Conservation (phyloP, 2,113 vertebrate genomes). For the Butorides virescens region DNA sequence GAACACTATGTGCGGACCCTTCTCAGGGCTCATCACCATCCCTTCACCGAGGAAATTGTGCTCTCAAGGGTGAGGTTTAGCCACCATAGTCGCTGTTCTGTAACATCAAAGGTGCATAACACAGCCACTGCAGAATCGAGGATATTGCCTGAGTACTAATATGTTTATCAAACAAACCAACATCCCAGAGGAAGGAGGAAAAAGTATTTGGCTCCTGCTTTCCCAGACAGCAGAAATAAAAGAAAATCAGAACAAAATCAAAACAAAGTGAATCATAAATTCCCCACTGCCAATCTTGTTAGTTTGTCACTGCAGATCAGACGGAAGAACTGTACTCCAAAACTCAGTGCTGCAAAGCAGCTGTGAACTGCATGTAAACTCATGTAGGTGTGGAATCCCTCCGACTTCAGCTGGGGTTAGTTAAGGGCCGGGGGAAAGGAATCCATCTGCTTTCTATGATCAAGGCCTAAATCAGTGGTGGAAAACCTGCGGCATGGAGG, state of each 20-base stretch:
- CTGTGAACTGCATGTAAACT: background rate
- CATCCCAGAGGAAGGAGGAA: background rate
- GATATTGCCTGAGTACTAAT: background rate
- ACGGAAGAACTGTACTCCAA: background rate
- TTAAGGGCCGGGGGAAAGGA: background rate
- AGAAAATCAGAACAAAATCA: background rate
- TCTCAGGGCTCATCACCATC: background rate
- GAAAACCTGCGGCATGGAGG: background rate
- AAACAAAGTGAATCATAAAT: constrained; percentile 12
- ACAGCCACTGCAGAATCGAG: background rate
- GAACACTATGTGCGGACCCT: background rate
- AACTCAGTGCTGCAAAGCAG: background rate
- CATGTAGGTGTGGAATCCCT: background rate
- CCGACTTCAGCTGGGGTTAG: background rate
- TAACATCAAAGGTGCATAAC: background rate
- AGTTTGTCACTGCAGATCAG: background rate
- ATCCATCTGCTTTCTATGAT: background rate
- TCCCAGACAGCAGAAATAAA: background rate
- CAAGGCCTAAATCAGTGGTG: background rate
- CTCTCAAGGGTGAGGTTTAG: background rate
- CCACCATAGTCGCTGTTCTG: background rate
- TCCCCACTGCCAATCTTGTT: background rate
- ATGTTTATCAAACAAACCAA: background rate
- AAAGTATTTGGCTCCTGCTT: background rate
- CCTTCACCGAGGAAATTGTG: background rate